Base-by-base conservation (phyloP, 2,888 invertebrate species). In the Geophilus truncorum region DNA sequence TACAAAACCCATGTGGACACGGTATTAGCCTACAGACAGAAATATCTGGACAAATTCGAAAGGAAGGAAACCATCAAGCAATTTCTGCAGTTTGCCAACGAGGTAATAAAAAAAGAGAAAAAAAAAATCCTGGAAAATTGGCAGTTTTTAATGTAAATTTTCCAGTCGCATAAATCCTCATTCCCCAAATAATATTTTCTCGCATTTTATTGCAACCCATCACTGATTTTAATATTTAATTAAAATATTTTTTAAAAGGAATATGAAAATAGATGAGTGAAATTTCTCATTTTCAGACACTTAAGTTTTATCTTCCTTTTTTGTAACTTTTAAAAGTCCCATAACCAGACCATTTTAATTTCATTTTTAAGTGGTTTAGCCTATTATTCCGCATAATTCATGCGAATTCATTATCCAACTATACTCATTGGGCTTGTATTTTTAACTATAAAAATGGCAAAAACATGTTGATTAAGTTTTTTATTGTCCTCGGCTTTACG, bases 1-100 rank as follows among this genome's bases (percentile, higher is more conserved):
- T 91, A 93, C 86, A 92, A 92, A 85, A 91, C 90, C 3, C 90
- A 92, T 84, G 87, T 93, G 21, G 93, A 93, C 84, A 91, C 92
- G 6, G 93, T 94, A n/a, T 86, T 93, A 78, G 90, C 91, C 45
- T 89, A 91, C 83, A 88, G 93, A 81, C 89, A 90, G 84, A 89
- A 90, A 83, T 93, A 92, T 86, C 87, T 93, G 82, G 87, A 90
- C 80, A 88, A 89, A 3, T 87, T 91, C 75, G 89, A 88, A 25
- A 91, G 51, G 18, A 85, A 88, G 36, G 91, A 91, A 85, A 90
- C 88, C 57, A 90, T 90, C 86, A 88, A 89, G 79, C 90, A 89
- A 83, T 91, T 90, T 84, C 84, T 87, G 1, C 87, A 87, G 80
- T 85, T 89, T 76, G 86, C 86, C 82, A 86, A 88, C 82, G 86